Conservation (phyloP, 2,888 invertebrate species). For the Drosophila quasianomalipes region DNA sequence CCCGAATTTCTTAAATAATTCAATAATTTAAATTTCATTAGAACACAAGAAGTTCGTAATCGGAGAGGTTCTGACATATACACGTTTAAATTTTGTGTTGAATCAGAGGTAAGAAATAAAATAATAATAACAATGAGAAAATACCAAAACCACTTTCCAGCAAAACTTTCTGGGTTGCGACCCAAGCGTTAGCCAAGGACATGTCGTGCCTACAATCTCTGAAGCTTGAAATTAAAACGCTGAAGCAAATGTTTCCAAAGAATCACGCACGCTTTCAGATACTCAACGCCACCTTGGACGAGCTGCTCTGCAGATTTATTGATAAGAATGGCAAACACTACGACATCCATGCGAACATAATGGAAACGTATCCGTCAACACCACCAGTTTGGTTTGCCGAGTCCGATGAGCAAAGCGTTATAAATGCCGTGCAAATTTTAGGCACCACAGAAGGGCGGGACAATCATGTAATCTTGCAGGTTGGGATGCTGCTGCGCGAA, state of each 20-base stretch:
- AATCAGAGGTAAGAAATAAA: not conserved
- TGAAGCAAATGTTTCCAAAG: conserved; percentile 97
- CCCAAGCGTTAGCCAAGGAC: not conserved
- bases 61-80: not conserved
- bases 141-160: not conserved
- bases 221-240: conserved; percentile 98
- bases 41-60: not conserved
- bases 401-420: conserved; percentile 97
- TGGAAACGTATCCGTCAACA: conserved; percentile 97
- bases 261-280: conserved; percentile 98
- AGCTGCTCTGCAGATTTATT: conserved; percentile 98
- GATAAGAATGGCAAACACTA: conserved; percentile 97
- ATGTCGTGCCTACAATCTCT: conserved; percentile 96
- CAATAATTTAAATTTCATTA: not conserved
- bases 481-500: conserved; percentile 95
- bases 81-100: not conserved
- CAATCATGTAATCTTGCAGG: conserved; percentile 93
- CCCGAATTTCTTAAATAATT: not conserved
- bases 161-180: not conserved
- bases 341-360: conserved; percentile 98
- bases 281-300: conserved; percentile 98
- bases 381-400: conserved; percentile 99
- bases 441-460: conserved; percentile 95
- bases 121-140: not conserved
- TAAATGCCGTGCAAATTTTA: conserved; percentile 97